Evolutionary conservation across 2,888 invertebrate species (phyloP).

Genomic region (Heliconius aoede): DNA sequence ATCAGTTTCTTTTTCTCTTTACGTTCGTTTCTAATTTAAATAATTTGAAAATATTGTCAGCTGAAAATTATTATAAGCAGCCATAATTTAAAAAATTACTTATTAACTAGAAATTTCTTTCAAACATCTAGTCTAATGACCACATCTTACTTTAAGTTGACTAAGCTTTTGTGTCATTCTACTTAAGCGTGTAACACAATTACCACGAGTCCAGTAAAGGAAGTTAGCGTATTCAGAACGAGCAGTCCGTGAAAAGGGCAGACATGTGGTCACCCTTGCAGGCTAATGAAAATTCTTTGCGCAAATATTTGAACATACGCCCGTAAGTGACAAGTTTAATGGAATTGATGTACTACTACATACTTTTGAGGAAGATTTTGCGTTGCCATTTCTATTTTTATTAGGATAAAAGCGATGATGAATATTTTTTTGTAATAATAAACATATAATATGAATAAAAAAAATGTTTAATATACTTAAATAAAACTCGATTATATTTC

Average conservation of each 20-base stretch:
- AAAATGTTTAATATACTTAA: not conserved
- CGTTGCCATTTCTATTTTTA: constrained; percentile 15
- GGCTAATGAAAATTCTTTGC: constrained; percentile 57
- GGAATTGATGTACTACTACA: constrained; percentile 37
- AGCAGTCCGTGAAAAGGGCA: constrained; percentile 41
- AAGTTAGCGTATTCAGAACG: constrained; percentile 39
- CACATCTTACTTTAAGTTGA: not conserved
- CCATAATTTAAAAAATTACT: too few relatives aligned
- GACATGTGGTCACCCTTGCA: constrained; percentile 50
- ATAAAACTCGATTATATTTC: not conserved
- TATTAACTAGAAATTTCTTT: too few relatives aligned
- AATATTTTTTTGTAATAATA: not conserved
- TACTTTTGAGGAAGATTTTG: not conserved
- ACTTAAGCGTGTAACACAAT: constrained; percentile 22
- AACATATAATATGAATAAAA: not conserved
- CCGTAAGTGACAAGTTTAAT: constrained; percentile 47
- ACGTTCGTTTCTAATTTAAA: too few relatives aligned
- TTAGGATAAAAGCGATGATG: not conserved
- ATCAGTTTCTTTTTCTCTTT: too few relatives aligned
- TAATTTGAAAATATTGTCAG: too few relatives aligned
- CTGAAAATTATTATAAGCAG: not conserved
- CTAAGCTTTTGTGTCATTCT: not conserved
- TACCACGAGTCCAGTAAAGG: constrained; percentile 25
- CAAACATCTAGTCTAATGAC: not conserved
- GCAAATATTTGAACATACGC: constrained; percentile 51